Conservation (phyloP, 2,888 invertebrate species). For the Calliphora vomitoria region DNA sequence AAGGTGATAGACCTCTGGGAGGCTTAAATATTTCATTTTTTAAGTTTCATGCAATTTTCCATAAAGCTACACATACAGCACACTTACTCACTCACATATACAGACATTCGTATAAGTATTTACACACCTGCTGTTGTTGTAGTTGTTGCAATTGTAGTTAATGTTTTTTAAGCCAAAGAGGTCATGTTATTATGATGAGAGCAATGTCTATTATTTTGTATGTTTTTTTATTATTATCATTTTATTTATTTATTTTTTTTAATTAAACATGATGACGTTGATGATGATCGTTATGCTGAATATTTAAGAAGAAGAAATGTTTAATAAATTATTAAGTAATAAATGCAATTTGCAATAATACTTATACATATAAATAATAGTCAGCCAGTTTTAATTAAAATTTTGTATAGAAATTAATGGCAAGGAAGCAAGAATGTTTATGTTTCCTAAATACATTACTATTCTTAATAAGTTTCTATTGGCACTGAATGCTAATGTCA, state of each 20-base stretch:
- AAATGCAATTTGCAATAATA: slow-evolving; percentile 50
- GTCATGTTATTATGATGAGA: slow-evolving; percentile 68
- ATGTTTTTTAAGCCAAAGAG: slow-evolving; percentile 65
- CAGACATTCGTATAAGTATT: not conserved
- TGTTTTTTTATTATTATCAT: not conserved
- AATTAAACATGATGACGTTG: slow-evolving; percentile 46
- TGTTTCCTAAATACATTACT: too few species aligned
- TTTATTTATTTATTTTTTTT: slow-evolving; percentile 15
- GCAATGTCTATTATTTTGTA: slow-evolving; percentile 35
- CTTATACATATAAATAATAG: not conserved
- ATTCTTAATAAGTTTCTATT: too few species aligned
- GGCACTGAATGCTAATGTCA: too few species aligned
- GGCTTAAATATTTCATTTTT: slow-evolving; percentile 63
- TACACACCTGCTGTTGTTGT: slow-evolving; percentile 44
- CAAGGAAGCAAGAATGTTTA: too few species aligned
- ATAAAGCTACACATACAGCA: not conserved
- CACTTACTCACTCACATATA: not conserved
- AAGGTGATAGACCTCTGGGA: slow-evolving; percentile 71
- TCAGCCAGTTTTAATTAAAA: slow-evolving; percentile 1
- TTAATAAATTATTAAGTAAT: slow-evolving; percentile 57
- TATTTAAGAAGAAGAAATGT: slow-evolving; percentile 19
- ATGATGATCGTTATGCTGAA: slow-evolving; percentile 11
- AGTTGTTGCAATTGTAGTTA: slow-evolving; percentile 55
- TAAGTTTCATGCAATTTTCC: slow-evolving; percentile 49
- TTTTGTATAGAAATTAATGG: not conserved